Evolutionary conservation across 2,797 vertebrate species (phyloP), one percentile per base, ranked within the genome.

Genomic region (Vultur gryphus): DNA sequence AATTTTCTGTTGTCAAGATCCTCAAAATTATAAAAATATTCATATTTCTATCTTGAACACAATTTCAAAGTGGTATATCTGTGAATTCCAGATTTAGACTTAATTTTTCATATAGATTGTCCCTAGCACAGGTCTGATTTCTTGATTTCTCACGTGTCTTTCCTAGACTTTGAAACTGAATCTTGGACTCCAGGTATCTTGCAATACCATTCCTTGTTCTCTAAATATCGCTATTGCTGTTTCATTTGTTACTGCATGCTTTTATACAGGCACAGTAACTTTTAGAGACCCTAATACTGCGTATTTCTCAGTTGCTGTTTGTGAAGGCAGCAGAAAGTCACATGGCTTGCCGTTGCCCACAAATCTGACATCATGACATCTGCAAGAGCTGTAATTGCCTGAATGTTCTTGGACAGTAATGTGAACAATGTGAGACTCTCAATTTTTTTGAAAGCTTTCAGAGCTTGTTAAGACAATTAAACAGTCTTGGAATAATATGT

Each of bases 291-390:
- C 28, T 69, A n/a, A 41, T 73, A 64, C 39, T 84, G 59, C 33
- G 7, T 51, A 35, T 87, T 77, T 82, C 58, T 95, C 59, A 23
- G 25, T 15, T 91, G 39, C 44, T 87, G 14, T 90, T 93, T 90
- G 58, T 89, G 80, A 89, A 84, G 51, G 48, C 73, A 84, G 69
- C n/a, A 86, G 65, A 90, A 94, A 69, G 83, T 95, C 83, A 76
- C 73, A 7, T 54, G 93, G 48, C 48, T 90, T 90, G 78, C 93
- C 86, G 29, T 79, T 93, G 67, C 81, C 70, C 64, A 70, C 87
- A 91, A 24, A 57, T 94, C 75, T 96, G 95, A 94, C 89, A 94
- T 96, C 87, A 94, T 89, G 91, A 91, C 91, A 95, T 91, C 96
- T 96, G 95, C 84, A 65, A 75, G 72, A 84, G 70, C 75, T 54